Conservation (phyloP, 2,888 invertebrate genomes). For the Embidobia sp. region DNA sequence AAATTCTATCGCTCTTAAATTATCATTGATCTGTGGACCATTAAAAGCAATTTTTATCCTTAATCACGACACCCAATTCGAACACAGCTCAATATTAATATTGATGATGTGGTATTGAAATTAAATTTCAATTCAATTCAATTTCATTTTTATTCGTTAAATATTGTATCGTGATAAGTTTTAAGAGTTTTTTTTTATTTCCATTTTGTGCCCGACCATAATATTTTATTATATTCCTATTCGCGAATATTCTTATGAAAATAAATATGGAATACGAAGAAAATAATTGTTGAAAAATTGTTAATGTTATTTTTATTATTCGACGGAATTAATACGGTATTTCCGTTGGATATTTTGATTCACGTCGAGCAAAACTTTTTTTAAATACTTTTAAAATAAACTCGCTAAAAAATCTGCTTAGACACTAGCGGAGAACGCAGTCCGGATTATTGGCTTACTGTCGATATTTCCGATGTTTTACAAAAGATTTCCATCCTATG, state of each 20-base stretch:
- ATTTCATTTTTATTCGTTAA: too few species aligned
- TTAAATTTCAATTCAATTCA: too few species aligned
- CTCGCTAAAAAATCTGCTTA: constrained; percentile 27
- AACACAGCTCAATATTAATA: too few species aligned
- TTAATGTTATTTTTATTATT: too few species aligned
- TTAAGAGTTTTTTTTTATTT: too few species aligned
- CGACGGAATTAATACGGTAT: background rate
- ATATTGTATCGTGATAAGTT: too few species aligned
- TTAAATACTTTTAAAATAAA: constrained; percentile 23
- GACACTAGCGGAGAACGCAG: background rate
- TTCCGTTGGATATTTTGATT: constrained; percentile 12
- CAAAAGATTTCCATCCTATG: constrained; percentile 53
- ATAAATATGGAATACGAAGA: too few species aligned
- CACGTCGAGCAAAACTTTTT: background rate
- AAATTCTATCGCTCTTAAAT: constrained; percentile 61
- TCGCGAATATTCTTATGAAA: too few species aligned
- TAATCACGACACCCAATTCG: background rate
- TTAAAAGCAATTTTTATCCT: constrained; percentile 28
- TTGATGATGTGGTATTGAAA: too few species aligned
- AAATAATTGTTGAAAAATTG: background rate
- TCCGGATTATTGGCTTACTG: constrained; percentile 52
- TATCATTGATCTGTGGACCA: constrained; percentile 50
- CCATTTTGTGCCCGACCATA: too few species aligned
- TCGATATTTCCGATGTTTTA: constrained; percentile 40
- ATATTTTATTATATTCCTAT: too few species aligned